phyloP scores from a whole-genome alignment of 2,797 vertebrate species.

The Melanotaenia parkinsoni region DNA sequence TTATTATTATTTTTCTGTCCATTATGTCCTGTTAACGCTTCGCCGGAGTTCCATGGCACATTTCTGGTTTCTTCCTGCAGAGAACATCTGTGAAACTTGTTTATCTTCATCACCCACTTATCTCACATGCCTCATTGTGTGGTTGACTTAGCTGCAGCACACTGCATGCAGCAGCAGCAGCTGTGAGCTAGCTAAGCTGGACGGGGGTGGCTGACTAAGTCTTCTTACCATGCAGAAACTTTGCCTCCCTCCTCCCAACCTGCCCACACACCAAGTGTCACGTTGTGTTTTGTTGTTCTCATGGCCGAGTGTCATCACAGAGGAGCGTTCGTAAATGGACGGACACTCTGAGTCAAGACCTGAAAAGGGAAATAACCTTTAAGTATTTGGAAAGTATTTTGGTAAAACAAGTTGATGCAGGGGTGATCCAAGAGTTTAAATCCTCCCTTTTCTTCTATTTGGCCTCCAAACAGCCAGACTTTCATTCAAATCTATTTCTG shows the following conservation, averaged over 20 bases:
- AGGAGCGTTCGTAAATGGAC: constrained; percentile 8
- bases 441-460: no score
- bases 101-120: constrained; percentile 28
- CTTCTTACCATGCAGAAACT: constrained; percentile 64
- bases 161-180: constrained; percentile 23
- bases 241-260: constrained; percentile 45
- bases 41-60: constrained; percentile 53
- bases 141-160: constrained; percentile 44
- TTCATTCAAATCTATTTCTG: no score
- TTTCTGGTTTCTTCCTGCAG: constrained; percentile 37
- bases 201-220: constrained; percentile 72
- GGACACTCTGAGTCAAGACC: constrained; percentile 4
- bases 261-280: constrained; percentile 45
- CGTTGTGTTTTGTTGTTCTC: constrained; percentile 56
- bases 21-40: constrained; percentile 19
- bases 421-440: no score
- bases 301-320: constrained; percentile 25
- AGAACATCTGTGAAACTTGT: constrained; percentile 55
- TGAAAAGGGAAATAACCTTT: no score
- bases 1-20: not conserved
- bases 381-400: no score
- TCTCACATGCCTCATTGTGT: constrained; percentile 43
- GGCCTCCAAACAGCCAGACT: no score
- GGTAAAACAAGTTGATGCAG: no score
- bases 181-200: constrained; percentile 55